Base-by-base conservation (phyloP, 2,888 invertebrate genomes). In the Spodoptera exigua region DNA sequence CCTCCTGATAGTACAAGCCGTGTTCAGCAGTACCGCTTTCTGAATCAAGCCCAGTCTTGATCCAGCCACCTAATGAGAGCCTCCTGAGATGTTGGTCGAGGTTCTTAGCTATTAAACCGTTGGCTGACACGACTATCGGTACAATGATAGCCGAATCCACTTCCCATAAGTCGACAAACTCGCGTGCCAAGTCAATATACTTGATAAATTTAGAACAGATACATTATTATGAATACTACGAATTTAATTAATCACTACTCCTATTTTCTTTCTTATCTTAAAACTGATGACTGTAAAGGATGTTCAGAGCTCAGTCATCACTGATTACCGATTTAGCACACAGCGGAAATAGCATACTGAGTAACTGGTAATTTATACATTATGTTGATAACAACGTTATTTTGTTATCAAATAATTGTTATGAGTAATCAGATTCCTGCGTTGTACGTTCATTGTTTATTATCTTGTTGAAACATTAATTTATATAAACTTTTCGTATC, bases 271-370 rank as follows among this genome's bases (percentile, higher is more conserved):
- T 39, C 27, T 61, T 70, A 73, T 68, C 69, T 37, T 35, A 11
- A 13, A 49, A 40, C 14, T 16, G 14, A 68, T 68, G 69, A 73
- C 52, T 68, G 39, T 35, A 63, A 53, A 73, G 69, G 70, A 73
- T 62, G 55, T 68, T 13, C 37, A 55, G 35, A 51, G 54, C 61
- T 13, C 37, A 55, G 35, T 55, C 32, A 52, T 41, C 41, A 61
- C 17, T 49, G 45, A 43, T 13, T 9, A 13, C 44, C 52, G 47
- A 62, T 61, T 9, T 27, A 53, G 9, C 45, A 47, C 12, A 13
- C 41, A 18, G 13, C 41, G 61, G 35, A 58, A 55, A 73, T 44
- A 40, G 10, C 43, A 2, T 10, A 52, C 9, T 40, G 41, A n/a
- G n/a, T n/a, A n/a, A 53, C 63, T 63, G 69, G 49, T 11, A 73